These are phyloP conservation scores for Dasypogon diadema DNA, from an alignment of 2,888 invertebrate species.

Conservation along the genomic window DNA sequence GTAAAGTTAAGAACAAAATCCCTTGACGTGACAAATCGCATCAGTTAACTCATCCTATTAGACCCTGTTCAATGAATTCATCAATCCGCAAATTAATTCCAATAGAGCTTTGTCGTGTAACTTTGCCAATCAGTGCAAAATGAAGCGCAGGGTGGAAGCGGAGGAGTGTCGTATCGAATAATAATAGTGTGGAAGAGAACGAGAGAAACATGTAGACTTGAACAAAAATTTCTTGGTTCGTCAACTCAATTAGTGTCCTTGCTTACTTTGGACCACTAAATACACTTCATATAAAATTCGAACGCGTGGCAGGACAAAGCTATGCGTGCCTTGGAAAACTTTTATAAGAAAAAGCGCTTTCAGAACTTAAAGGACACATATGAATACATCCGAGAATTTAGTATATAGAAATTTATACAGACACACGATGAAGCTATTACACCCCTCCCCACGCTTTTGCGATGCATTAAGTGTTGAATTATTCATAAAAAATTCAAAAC, in stretches of 20 bases:
- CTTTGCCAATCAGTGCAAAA: slow-evolving; percentile 23
- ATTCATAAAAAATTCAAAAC: background rate
- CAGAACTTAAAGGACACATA: background rate
- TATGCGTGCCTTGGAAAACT: background rate
- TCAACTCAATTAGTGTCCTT: slow-evolving; percentile 34
- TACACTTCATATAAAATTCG: background rate
- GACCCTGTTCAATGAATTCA: background rate
- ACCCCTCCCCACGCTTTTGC: background rate
- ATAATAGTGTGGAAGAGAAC: background rate
- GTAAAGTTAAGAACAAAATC: background rate
- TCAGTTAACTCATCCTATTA: background rate
- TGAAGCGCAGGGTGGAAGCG: background rate
- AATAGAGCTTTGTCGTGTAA: background rate
- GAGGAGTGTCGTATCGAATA: background rate
- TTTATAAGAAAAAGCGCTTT: background rate
- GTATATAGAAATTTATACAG: background rate
- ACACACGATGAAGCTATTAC: background rate
- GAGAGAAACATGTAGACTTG: background rate
- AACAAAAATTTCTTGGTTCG: slow-evolving; percentile 2
- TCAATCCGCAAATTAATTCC: slow-evolving; percentile 13
- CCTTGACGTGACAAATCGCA: background rate
- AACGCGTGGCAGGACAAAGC: background rate
- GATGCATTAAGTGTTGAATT: background rate
- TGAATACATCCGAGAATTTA: background rate
- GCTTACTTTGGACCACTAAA: background rate